Conservation (phyloP, 1,140 invertebrate genomes). For the Conus ventricosus region DNA sequence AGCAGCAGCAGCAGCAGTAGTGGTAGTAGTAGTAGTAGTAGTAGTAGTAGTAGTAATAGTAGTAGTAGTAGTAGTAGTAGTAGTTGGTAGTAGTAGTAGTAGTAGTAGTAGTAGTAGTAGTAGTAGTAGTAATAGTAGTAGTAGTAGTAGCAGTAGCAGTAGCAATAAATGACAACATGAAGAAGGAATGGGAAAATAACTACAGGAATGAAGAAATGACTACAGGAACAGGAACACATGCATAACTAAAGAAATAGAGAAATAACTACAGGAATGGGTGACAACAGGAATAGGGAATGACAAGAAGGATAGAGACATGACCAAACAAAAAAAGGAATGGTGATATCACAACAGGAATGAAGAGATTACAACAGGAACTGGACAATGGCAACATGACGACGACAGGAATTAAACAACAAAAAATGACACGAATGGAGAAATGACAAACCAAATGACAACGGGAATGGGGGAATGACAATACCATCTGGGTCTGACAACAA, state of each 20-base stretch:
- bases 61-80: not conserved
- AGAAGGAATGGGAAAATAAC: slow-evolving; percentile 9
- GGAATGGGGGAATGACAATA: too few relatives aligned
- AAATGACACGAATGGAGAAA: too few relatives aligned
- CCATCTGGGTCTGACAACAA: too few relatives aligned
- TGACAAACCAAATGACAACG: too few relatives aligned
- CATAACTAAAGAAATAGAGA: not conserved
- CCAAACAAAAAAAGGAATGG: not conserved
- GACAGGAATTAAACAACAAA: too few relatives aligned
- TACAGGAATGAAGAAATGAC: not conserved
- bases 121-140: slow-evolving; percentile 6
- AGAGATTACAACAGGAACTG: too few relatives aligned
- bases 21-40: not conserved
- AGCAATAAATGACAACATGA: not conserved
- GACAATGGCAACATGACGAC: too few relatives aligned
- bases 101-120: not conserved
- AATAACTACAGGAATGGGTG: slow-evolving; percentile 15
- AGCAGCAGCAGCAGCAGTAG: not conserved
- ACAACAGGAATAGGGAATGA: too few relatives aligned
- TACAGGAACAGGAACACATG: not conserved
- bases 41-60: not conserved
- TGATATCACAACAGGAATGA: too few relatives aligned
- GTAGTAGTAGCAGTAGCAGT: not conserved
- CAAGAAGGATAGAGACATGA: not conserved
- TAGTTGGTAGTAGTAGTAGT: not conserved